These are phyloP conservation scores for Phaenicophaeus curvirostris DNA, from an alignment of 2,797 vertebrate genomes.

Conservation along the genomic window DNA sequence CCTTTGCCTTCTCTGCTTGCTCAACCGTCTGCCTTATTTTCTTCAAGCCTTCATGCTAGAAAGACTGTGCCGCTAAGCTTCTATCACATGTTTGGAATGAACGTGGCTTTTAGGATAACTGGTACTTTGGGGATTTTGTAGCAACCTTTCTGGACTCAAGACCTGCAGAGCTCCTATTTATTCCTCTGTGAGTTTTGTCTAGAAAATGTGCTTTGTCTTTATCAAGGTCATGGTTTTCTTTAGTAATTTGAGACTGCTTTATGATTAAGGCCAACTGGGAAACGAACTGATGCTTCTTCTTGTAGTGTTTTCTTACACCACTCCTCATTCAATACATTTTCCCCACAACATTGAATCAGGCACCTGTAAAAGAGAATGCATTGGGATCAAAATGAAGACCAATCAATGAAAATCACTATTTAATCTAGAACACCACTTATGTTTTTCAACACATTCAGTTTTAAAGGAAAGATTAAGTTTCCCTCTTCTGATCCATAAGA, in stretches of 20 bases:
- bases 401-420: not conserved
- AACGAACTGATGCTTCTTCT: slow-evolving; percentile 76
- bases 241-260: slow-evolving; percentile 76
- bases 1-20: slow-evolving; percentile 44
- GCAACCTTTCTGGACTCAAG: slow-evolving; percentile 76
- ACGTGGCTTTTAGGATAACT: slow-evolving; percentile 76
- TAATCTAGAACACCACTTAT: not conserved
- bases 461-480: not conserved
- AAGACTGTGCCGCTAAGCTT: slow-evolving; percentile 63
- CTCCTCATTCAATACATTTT: slow-evolving; percentile 68
- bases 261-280: slow-evolving; percentile 85
- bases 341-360: slow-evolving; percentile 78
- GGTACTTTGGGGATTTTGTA: slow-evolving; percentile 81
- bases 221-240: slow-evolving; percentile 68
- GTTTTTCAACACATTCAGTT: not conserved
- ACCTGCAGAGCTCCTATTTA: slow-evolving; percentile 72
- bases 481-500: not conserved
- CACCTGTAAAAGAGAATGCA: slow-evolving; percentile 78
- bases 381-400: not conserved
- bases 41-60: slow-evolving; percentile 46
- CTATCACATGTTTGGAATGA: slow-evolving; percentile 44
- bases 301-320: slow-evolving; percentile 77
- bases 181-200: slow-evolving; percentile 71
- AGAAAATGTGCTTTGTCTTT: slow-evolving; percentile 81
- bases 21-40: not conserved